Percentiles rank a stretch among this genome's conserved stretches.
phyloP scores from a whole-genome alignment of 2,888 invertebrate species.

The Pachymerium ferrugineum region DNA sequence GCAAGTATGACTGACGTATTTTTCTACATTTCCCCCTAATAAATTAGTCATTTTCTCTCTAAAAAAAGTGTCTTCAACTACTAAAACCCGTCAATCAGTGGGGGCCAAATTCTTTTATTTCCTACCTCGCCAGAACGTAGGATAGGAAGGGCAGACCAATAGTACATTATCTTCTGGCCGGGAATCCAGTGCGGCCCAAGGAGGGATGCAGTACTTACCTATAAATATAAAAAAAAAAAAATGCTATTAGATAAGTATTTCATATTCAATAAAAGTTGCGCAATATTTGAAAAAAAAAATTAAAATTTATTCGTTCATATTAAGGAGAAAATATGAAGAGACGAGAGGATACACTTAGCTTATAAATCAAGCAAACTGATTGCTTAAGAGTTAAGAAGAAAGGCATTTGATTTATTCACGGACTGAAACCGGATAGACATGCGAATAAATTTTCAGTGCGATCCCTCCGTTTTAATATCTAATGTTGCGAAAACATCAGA shows the following conservation, averaged over 20 bases:
- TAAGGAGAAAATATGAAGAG: conserved; percentile 18
- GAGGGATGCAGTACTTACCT: conserved; percentile 14
- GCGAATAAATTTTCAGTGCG: conserved; percentile 7
- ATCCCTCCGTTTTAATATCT: not conserved
- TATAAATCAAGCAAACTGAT: conserved; percentile 14
- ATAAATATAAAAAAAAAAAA: not conserved
- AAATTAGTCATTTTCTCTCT: not conserved
- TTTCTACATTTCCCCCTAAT: not conserved
- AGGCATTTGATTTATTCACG: conserved; percentile 14
- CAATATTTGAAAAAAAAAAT: not conserved
- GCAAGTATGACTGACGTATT: not conserved
- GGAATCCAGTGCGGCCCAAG: conserved; percentile 8
- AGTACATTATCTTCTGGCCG: conserved; percentile 21
- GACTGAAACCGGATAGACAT: conserved; percentile 14
- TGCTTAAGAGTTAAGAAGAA: conserved; percentile 14
- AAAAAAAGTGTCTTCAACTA: not conserved
- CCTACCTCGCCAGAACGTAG: conserved; percentile 21
- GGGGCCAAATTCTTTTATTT: not conserved
- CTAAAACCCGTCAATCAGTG: conserved; percentile 10
- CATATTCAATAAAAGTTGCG: too few relatives aligned
- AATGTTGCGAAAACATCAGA: not conserved
- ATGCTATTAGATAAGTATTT: not conserved
- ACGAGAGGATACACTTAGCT: conserved; percentile 11
- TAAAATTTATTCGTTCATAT: conserved; percentile 16
- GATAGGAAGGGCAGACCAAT: conserved; percentile 21